phyloP scores from a whole-genome alignment of 2,797 vertebrate species.

The Spinus pinus region DNA sequence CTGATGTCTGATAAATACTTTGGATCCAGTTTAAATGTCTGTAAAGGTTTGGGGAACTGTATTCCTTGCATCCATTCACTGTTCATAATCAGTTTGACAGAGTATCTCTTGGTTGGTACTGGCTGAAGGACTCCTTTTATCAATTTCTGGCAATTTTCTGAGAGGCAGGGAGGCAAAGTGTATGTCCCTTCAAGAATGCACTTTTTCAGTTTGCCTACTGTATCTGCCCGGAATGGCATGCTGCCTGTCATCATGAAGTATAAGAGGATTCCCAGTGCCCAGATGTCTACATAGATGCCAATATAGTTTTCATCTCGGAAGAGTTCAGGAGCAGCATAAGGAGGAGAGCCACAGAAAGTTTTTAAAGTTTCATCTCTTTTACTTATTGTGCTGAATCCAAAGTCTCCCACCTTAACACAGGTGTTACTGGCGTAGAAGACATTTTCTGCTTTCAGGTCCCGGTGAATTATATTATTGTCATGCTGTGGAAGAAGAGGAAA shows the following conservation, averaged over 20 bases:
- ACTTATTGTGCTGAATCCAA: slow-evolving; percentile 95
- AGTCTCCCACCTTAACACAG: slow-evolving; percentile 96
- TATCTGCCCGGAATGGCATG: slow-evolving; percentile 96
- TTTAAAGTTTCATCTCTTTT: slow-evolving; percentile 88
- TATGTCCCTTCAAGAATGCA: slow-evolving; percentile 92
- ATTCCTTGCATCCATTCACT: slow-evolving; percentile 91
- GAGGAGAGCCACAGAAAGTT: slow-evolving; percentile 96
- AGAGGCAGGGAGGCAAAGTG: slow-evolving; percentile 81
- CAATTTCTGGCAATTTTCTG: slow-evolving; percentile 86
- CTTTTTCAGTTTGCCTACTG: slow-evolving; percentile 92
- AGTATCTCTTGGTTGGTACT: slow-evolving; percentile 82
- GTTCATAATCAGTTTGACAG: slow-evolving; percentile 88
- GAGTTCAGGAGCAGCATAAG: slow-evolving; percentile 93
- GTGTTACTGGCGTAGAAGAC: slow-evolving; percentile 91
- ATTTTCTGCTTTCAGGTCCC: slow-evolving; percentile 95
- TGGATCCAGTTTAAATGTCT: slow-evolving; percentile 89
- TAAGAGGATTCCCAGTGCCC: slow-evolving; percentile 94
- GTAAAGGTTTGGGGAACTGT: slow-evolving; percentile 84
- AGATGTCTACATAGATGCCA: slow-evolving; percentile 89
- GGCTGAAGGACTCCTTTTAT: slow-evolving; percentile 89
- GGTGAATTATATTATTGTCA: slow-evolving; percentile 93
- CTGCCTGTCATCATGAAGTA: slow-evolving; percentile 92
- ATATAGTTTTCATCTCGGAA: slow-evolving; percentile 92
- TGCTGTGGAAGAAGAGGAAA: slow-evolving; percentile 79
- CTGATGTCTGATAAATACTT: slow-evolving; percentile 81